Conservation (phyloP, 2,888 invertebrate species). For the Amitus sp. region DNA sequence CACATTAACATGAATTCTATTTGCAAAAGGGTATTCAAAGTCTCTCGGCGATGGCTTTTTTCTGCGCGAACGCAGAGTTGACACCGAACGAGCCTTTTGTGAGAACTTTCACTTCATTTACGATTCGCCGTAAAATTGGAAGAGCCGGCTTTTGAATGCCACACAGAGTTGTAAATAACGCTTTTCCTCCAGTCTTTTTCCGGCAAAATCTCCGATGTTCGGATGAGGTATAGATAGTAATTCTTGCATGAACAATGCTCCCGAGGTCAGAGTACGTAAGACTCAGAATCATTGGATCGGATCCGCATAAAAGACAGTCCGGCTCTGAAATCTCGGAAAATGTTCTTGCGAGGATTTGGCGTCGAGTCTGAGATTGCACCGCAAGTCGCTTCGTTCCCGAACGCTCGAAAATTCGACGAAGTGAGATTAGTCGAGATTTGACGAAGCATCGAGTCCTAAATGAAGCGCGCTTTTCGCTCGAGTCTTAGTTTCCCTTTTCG, state of each 20-base stretch:
- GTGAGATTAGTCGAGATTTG: too few species aligned
- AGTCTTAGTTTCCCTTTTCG: neutral
- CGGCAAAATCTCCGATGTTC: constrained; percentile 14
- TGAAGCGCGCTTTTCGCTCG: too few species aligned
- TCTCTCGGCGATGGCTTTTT: neutral
- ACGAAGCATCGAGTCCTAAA: too few species aligned
- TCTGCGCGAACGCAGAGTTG: neutral
- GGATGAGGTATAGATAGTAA: constrained; percentile 17
- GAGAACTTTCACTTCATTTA: neutral
- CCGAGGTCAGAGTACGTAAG: constrained; percentile 14
- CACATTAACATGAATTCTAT: neutral
- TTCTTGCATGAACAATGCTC: constrained; percentile 22
- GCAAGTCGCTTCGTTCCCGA: neutral
- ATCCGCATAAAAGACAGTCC: constrained; percentile 27
- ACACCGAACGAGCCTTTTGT: neutral
- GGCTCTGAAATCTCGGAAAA: constrained; percentile 47
- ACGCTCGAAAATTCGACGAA: too few species aligned
- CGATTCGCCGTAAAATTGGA: neutral
- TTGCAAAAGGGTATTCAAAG: neutral
- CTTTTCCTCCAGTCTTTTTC: constrained; percentile 11
- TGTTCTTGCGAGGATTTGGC: constrained; percentile 43
- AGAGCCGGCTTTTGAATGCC: neutral
- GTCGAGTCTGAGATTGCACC: constrained; percentile 45
- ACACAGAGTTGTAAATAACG: neutral
- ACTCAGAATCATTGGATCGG: constrained; percentile 25